Evolutionary conservation across 2,113 vertebrate species (phyloP), one percentile per base, ranked within the genome.

Genomic region (Melanerpes formicivorus): DNA sequence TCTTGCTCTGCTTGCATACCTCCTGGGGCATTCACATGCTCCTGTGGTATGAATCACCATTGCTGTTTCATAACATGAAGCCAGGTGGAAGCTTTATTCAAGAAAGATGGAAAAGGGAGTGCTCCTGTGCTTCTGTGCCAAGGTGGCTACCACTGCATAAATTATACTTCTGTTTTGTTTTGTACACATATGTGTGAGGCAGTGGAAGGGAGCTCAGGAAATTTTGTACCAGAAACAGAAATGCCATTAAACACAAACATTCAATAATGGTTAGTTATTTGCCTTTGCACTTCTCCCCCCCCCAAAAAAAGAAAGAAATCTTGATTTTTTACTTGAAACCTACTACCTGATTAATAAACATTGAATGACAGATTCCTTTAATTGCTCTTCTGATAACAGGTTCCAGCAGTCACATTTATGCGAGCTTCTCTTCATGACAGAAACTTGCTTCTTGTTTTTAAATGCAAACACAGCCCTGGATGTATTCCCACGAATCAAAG

Each of bases 401-500:
- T 52, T 87, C 58, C 65, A 93, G 70, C 34, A 80, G 65, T 72
- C 15, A 3, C 69, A 72, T 85, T 80, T 92, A n/a, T 65, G 40
- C 80, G 77, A 84, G 32, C 58, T 91, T 83, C 58, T 91, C 76
- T 93, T 59, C 54, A 37, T 83, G 90, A 83, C 21, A 92, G 87
- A 95, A 92, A 91, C 44, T 73, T 83, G 80, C 22, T 69, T 94
- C 64, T 92, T 87, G 82, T 80, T 96, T 93, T 90, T 75, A 91
- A 89, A 80, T 84, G 72, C 89, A 94, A 92, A 65, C 79, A 54
- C 29, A 78, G 65, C 50, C 80, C 80, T 95, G 90, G 84, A 92
- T 95, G 27, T 46, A 87, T 91, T 94, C 94, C 93, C 82, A 75
- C 62, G 69, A 88, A 94, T 94, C 18, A 4, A 96, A 93, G 90